Evolutionary conservation across 2,888 invertebrate species (phyloP).

Genomic region (Stegana nigrithorax): DNA sequence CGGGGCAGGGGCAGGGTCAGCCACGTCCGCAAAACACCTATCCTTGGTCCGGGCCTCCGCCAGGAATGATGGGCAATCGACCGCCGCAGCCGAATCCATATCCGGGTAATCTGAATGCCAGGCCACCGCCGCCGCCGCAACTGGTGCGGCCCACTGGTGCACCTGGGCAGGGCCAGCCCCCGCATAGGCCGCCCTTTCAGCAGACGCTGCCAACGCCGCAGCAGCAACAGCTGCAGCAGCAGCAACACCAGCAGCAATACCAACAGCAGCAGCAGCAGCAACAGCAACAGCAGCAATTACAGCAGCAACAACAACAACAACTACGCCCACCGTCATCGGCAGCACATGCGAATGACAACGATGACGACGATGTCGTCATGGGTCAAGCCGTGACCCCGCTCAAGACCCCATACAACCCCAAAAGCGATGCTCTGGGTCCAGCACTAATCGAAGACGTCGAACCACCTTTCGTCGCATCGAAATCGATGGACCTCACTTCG

Average conservation of each 20-base stretch:
- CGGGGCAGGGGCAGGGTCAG: slow-evolving; percentile 62
- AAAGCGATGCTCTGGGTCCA: slow-evolving; percentile 57
- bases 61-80: slow-evolving; percentile 39
- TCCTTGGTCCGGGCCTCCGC: slow-evolving; percentile 49
- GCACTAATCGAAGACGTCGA: slow-evolving; percentile 53
- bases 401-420: slow-evolving; percentile 47
- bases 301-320: slow-evolving; percentile 45
- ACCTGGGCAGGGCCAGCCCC: slow-evolving; percentile 56
- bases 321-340: slow-evolving; percentile 45
- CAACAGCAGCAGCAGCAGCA: slow-evolving; percentile 48
- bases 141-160: slow-evolving; percentile 41
- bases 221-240: too few relatives aligned
- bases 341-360: slow-evolving; percentile 48
- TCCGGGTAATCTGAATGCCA: slow-evolving; percentile 42
- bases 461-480: slow-evolving; percentile 44
- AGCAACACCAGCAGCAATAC: slow-evolving; percentile 39
- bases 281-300: slow-evolving; percentile 38
- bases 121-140: slow-evolving; percentile 38
- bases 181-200: slow-evolving; percentile 53
- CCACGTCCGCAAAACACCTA: slow-evolving; percentile 58
- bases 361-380: slow-evolving; percentile 68
- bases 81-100: slow-evolving; percentile 40
- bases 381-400: slow-evolving; percentile 66
- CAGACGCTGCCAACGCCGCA: slow-evolving; percentile 46
- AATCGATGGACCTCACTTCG: slow-evolving; percentile 25